phyloP scores from a whole-genome alignment of 2,888 invertebrate species.

The Desoria tigrina region DNA sequence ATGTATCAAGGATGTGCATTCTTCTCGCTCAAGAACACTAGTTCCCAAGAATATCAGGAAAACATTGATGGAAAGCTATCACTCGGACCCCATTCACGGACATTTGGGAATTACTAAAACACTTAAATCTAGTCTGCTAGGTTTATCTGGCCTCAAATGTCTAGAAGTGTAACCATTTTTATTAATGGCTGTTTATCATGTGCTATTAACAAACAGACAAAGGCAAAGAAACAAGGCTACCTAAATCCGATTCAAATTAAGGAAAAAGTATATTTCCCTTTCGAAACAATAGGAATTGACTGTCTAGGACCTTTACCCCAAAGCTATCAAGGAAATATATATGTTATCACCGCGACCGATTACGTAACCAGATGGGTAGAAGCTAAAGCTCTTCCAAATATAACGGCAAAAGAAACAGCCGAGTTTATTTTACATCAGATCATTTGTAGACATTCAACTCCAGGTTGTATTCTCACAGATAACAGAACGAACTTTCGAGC shows the following conservation, averaged over 20 bases:
- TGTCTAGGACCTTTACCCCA: slow-evolving; percentile 47
- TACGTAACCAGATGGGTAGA: slow-evolving; percentile 42
- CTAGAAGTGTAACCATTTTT: neutral
- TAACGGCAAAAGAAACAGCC: too few species aligned
- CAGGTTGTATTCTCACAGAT: slow-evolving; percentile 51
- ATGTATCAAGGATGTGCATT: neutral
- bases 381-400: slow-evolving; percentile 49
- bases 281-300: slow-evolving; percentile 47
- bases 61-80: neutral
- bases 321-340: slow-evolving; percentile 35
- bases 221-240: slow-evolving; percentile 16
- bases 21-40: neutral
- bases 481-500: slow-evolving; percentile 42
- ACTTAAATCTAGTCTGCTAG: neutral
- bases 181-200: too few species aligned
- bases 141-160: slow-evolving; percentile 6
- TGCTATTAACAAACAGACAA: neutral
- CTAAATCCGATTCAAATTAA: slow-evolving; percentile 23
- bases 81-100: too few species aligned
- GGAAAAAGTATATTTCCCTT: slow-evolving; percentile 10
- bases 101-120: too few species aligned
- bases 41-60: neutral
- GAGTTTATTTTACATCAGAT: slow-evolving; percentile 47
- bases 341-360: slow-evolving; percentile 41
- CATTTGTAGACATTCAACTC: slow-evolving; percentile 46